Conservation (phyloP, 2,113 vertebrate species). For the Hypanus sabinus region DNA sequence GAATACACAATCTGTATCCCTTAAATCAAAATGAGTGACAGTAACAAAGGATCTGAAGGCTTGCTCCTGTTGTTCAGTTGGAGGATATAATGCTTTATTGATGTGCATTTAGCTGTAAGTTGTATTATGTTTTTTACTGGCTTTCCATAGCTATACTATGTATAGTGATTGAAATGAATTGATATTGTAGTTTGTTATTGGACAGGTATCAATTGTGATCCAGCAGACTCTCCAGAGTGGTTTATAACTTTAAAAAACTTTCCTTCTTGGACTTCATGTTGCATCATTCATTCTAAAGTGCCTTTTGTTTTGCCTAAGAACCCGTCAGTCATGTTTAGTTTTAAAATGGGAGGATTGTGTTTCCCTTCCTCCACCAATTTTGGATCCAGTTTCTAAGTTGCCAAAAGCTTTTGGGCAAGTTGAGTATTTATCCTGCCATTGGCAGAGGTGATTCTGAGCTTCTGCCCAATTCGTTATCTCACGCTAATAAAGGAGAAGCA, state of each 20-base stretch:
- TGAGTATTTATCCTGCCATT: not conserved
- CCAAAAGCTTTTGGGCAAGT: not conserved
- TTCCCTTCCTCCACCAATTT: not conserved
- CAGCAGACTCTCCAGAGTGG: not conserved
- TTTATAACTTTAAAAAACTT: not conserved
- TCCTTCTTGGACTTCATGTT: not conserved
- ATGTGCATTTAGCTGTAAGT: too few relatives aligned
- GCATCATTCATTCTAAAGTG: not conserved
- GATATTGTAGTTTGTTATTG: too few relatives aligned
- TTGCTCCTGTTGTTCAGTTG: too few relatives aligned
- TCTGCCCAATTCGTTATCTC: not conserved
- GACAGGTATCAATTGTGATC: not conserved
- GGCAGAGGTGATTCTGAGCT: not conserved
- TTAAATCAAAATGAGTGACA: too few relatives aligned
- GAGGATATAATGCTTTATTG: too few relatives aligned
- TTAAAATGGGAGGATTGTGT: not conserved
- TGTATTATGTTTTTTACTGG: too few relatives aligned
- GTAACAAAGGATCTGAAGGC: too few relatives aligned
- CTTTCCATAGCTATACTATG: too few relatives aligned
- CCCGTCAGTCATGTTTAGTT: not conserved
- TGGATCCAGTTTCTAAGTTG: not conserved
- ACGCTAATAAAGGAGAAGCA: not conserved
- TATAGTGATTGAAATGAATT: too few relatives aligned
- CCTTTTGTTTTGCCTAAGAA: not conserved
- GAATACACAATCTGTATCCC: too few relatives aligned